phyloP scores from a whole-genome alignment of 2,797 vertebrate genomes.

The Urosaurus nigricauda region DNA sequence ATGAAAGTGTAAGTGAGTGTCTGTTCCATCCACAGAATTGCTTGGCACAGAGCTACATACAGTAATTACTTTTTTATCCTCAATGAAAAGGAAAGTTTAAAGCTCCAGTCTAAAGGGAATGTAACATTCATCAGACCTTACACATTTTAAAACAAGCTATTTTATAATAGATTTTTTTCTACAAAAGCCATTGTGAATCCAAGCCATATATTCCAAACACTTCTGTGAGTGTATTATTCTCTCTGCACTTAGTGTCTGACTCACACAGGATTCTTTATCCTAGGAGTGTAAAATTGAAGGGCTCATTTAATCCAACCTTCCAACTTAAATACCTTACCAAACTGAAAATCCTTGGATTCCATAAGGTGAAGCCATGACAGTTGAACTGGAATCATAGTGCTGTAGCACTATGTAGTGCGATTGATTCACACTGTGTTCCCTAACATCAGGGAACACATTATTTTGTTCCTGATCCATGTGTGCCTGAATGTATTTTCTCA shows the following conservation, averaged over 20 bases:
- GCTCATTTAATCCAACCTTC: not conserved
- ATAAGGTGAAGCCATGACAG: not conserved
- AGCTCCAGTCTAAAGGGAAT: slow-evolving; percentile 53
- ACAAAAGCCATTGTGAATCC: slow-evolving; percentile 28
- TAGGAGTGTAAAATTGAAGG: not conserved
- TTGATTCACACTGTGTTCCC: too few species aligned
- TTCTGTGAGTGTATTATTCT: slow-evolving; percentile 53
- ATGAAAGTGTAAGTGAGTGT: slow-evolving; percentile 70
- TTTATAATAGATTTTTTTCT: slow-evolving; percentile 60
- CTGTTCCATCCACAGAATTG: slow-evolving; percentile 54
- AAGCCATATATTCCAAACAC: slow-evolving; percentile 43
- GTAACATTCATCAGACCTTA: slow-evolving; percentile 57
- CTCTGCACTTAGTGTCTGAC: slow-evolving; percentile 19
- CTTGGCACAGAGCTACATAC: slow-evolving; percentile 59
- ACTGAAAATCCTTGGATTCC: not conserved
- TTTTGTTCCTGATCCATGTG: too few species aligned
- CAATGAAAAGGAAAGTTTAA: slow-evolving; percentile 34
- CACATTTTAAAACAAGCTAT: slow-evolving; percentile 72
- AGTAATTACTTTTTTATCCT: slow-evolving; percentile 72
- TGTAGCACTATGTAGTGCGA: too few species aligned
- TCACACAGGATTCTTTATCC: not conserved
- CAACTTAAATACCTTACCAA: not conserved
- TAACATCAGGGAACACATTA: too few species aligned
- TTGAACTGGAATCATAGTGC: not conserved
- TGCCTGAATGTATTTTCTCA: not conserved